Evolutionary conservation across 1,140 invertebrate species (phyloP), one percentile per base, ranked within the genome.

Genomic region (Meteorus sp.): DNA sequence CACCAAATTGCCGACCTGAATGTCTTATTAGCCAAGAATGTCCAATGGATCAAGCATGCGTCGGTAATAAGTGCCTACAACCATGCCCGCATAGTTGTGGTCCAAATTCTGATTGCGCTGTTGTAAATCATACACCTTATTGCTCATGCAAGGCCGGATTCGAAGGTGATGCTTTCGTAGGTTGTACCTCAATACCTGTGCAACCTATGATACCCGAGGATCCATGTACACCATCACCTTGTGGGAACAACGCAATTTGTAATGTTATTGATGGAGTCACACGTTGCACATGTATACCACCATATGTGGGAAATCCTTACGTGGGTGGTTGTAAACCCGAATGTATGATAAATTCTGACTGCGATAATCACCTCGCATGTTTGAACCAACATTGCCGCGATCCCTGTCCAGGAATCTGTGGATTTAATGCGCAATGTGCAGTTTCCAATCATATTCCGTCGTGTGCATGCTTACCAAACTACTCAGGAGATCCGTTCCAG

Each of bases 321-420:
- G 83, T 83, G 2, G 86, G 87, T 5, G 89, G 88, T 19, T 91
- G 91, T 64, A 85, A 86, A 60, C 89, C 91, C 0, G 91, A 93
- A 75, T 93, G 91, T 75, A 82, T 89, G 1, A 83, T 87, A 41
- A 90, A 89, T 70, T 84, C 87, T 2, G 91, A 95, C 63, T 95
- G 93, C 72, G 82, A 88, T 1, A 87, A 86, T 61, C 83, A 90
- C 59, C 79, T 89, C 57, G 87, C 91, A 25, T 95, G 93, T 77
- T 82, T 93, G n/a, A 88, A 89, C 66, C 87, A 90, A 71, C 87
- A 91, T 69, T 95, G 93, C 71, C 80, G 89, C 64, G 87, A 94
- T 81, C 92, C 92, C 17, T 95, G 93, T 71, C 83, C 85, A n/a
- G 90, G 91, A 11, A 85, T 91, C 11, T 95, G 93, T 74, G 92